Percentiles rank a stretch among this genome's conserved stretches.
phyloP scores from a whole-genome alignment of 1,140 invertebrate species.

The Doryteuthis pealeii region DNA sequence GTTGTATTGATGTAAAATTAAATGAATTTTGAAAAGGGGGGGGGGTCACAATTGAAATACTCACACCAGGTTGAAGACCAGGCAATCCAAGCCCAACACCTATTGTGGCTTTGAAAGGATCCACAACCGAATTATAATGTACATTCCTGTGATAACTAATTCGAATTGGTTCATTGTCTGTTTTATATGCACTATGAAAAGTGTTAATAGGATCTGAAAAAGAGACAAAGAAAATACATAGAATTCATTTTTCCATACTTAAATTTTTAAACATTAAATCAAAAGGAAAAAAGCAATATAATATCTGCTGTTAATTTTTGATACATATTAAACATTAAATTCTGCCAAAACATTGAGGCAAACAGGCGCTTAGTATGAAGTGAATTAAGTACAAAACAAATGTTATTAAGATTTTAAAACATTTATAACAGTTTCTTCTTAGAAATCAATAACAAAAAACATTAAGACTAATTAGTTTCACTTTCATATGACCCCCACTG shows the following conservation, averaged over 20 bases:
- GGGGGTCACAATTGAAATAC: too few species aligned
- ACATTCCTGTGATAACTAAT: conserved; percentile 86
- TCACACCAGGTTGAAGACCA: conserved; percentile 75
- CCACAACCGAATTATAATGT: conserved; percentile 89
- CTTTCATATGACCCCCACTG: too few species aligned
- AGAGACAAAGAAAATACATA: conserved; percentile 22
- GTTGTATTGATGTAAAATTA: too few species aligned
- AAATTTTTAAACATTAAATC: not conserved
- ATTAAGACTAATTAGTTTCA: too few species aligned
- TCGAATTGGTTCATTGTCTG: conserved; percentile 78
- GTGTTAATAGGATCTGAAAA: conserved; percentile 84
- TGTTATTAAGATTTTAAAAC: too few species aligned
- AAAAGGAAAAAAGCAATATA: not conserved
- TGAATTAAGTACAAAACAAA: too few species aligned
- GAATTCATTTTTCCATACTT: conserved; percentile 3
- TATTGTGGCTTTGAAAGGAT: conserved; percentile 80
- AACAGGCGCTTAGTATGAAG: too few species aligned
- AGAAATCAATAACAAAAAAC: too few species aligned
- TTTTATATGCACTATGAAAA: conserved; percentile 77
- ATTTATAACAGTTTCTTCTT: too few species aligned
- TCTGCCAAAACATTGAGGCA: too few species aligned
- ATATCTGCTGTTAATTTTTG: not conserved
- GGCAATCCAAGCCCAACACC: conserved; percentile 86
- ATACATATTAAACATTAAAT: too few species aligned
- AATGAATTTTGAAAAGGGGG: too few species aligned